phyloP scores from a whole-genome alignment of 2,888 invertebrate species.

The Diaphora mendica region DNA sequence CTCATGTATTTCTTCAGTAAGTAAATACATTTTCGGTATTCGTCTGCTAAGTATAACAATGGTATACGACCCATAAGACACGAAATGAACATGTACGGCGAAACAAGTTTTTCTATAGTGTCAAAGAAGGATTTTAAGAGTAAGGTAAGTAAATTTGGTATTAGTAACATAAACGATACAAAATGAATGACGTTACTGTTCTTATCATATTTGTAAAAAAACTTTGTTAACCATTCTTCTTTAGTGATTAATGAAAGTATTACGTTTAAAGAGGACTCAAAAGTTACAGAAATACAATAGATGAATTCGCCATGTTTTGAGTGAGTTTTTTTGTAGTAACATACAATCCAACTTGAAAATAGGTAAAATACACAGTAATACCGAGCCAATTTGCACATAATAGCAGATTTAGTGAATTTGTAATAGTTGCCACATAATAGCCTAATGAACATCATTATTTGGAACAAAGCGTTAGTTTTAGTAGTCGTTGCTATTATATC shows the following conservation, averaged over 20 bases:
- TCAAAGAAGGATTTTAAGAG: neutral
- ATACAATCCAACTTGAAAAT: neutral
- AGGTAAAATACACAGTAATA: neutral
- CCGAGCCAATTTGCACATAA: neutral
- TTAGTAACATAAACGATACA: neutral
- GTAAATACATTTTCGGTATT: neutral
- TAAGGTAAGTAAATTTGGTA: neutral
- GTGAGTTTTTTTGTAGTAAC: neutral
- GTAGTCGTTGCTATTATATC: neutral
- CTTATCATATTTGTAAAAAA: neutral
- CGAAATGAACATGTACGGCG: neutral
- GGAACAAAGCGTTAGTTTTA: neutral
- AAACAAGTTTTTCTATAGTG: neutral
- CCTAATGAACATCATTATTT: neutral
- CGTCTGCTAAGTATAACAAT: neutral
- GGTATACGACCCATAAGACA: neutral
- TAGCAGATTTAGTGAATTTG: neutral
- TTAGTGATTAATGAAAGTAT: neutral
- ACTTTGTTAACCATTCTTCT: neutral
- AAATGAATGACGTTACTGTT: neutral
- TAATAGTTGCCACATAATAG: constrained; percentile 6
- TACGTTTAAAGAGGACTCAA: neutral
- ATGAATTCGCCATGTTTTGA: neutral
- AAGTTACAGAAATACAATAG: neutral
- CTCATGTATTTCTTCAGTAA: neutral